Base-by-base conservation (phyloP, 2,888 invertebrate species). In the Drosophila tripunctata region DNA sequence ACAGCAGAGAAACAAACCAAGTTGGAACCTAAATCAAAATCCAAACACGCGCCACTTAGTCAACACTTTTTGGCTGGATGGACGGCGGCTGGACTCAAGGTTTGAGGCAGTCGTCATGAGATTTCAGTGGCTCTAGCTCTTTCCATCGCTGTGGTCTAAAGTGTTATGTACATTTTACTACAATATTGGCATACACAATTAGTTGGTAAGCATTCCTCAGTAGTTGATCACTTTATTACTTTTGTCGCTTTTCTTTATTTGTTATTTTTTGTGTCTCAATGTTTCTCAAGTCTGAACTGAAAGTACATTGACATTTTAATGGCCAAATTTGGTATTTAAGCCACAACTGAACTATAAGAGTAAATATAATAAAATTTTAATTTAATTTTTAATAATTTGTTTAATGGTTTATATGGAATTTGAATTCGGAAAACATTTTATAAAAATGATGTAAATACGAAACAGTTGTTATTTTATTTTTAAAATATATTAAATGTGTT, bases 141-240 rank as follows among this genome's bases (percentile, higher is more conserved):
- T 3, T 33, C 27, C 15, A 1, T 35, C n/a, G 10, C n/a, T 31
- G 27, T 27, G 27, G 27, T 27, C 45, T 56, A 61, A 73, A 81
- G 77, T 81, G 80, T 79, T 86, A 67, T 71, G 82, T 63, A 67
- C 79, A 78, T 64, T 72, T 72, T 63, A 63, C 60, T 72, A 82
- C 81, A 61, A 64, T 71, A 67, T 67, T 79, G 67, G 81, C 86
- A 82, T 82, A 82, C 81, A 67, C 65, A 82, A 82, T 82, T 80
- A 78, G 55, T 62, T 65, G 65, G 30, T 24, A 45, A 10, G 56
- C 48, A 54, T 48, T 65, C 40, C 63, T 64, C 52, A 70, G 38
- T 48, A 36, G 48, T 50, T 58, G 38, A 62, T 44, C 38, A 51
- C 15, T 38, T 57, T 47, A 17, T 14, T 19, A 58, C 58, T 44